Conservation (phyloP, 2,113 vertebrate species). For the Pygoscelis adeliae region DNA sequence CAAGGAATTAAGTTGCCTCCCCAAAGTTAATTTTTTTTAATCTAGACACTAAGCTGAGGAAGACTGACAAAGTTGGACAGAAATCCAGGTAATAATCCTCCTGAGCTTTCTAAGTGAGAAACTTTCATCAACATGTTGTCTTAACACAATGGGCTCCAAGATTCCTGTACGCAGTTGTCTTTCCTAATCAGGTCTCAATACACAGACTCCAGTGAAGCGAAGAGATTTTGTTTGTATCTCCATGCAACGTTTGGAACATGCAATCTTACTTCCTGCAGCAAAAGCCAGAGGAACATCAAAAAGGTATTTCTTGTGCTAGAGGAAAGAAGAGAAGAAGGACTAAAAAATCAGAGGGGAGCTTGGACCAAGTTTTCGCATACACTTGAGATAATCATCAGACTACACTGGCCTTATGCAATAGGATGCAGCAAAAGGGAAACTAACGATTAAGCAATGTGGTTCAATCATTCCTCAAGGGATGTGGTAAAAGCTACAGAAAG, state of each 20-base stretch:
- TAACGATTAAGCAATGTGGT: background rate
- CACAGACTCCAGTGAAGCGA: background rate
- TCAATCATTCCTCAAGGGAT: background rate
- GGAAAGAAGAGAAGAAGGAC: background rate
- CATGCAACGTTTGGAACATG: background rate
- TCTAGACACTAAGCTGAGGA: background rate
- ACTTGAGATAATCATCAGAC: background rate
- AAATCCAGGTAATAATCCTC: background rate
- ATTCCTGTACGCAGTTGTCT: background rate
- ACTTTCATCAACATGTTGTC: background rate
- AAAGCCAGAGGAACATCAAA: background rate
- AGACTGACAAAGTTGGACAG: background rate
- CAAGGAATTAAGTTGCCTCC: background rate
- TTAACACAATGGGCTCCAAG: background rate
- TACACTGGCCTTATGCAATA: background rate
- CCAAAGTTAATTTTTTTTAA: background rate
- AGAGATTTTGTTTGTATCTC: background rate
- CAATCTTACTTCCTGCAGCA: background rate
- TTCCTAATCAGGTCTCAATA: background rate
- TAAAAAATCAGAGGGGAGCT: background rate
- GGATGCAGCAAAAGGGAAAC: background rate
- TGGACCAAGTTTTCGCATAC: background rate
- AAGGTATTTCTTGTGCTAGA: background rate
- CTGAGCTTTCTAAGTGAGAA: background rate
- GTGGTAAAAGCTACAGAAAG: background rate